Base-by-base conservation (phyloP, 2,113 vertebrate genomes). In the Azemiops feae region DNA sequence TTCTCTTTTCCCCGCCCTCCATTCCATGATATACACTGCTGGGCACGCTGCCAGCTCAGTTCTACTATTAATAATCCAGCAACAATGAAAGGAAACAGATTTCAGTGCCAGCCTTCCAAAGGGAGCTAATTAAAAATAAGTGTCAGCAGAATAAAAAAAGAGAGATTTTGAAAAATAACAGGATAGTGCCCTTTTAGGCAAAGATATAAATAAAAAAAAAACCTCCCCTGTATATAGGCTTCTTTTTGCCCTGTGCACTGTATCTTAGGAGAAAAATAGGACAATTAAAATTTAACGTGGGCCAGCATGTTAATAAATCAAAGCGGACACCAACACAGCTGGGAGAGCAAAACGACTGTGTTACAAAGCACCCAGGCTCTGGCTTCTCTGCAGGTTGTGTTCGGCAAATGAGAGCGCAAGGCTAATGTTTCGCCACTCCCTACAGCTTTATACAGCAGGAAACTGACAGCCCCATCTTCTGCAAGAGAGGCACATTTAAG, bases 121-220 rank as follows among this genome's bases (percentile, higher is more conserved):
- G 95, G 96, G 95, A 97, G 95, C 94, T 96, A 96, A 97, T 97
- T 97, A 97, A 96, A 96, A 96, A 96, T 30, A 95, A 97, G 93
- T 93, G 94, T 95, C 95, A 87, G 95, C 95, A 95, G 93, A 97
- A 94, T 93, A 69, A 39, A 58, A 94, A 6, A 34, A 96, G 93
- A 96, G 95, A 95, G 91, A 55, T 53, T 91, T 92, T 96, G 93
- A 95, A 96, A 96, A 96, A 96, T 95, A 94, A 94, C 95, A 0
- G 89, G 94, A 96, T 94, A 94, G 91, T 0, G 54, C 94, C 92
- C 92, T 96, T 96, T 96, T 64, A 69, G 95, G 95, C 87, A 91
- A 94, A 90, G 90, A 95, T 90, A 90, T 94, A 34, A 60, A 90
- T 94, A 34, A 60, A 93, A 95, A 30, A 60, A 1, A 96, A 94